phyloP scores from a whole-genome alignment of 1,140 invertebrate genomes.

The Pteromalus puparum region DNA sequence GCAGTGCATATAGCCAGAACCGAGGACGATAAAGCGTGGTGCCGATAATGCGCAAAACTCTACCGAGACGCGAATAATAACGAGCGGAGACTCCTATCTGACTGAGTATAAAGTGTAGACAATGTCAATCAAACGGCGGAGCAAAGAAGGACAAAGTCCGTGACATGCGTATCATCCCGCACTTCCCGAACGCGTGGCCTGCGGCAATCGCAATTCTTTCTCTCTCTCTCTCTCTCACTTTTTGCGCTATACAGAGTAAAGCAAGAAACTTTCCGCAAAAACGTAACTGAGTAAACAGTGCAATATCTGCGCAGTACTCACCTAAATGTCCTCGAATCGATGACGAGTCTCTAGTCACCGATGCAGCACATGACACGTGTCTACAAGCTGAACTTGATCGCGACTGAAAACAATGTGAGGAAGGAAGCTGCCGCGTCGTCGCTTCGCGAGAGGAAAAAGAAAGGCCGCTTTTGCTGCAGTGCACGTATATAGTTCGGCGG shows the following conservation, averaged over 20 bases:
- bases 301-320: no score
- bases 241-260: no score
- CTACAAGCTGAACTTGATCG: no score
- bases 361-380: no score
- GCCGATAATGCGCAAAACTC: neutral
- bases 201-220: neutral
- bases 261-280: no score
- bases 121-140: neutral
- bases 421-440: neutral
- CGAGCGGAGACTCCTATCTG: neutral
- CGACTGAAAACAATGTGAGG: neutral
- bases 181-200: neutral
- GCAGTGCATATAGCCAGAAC: no score
- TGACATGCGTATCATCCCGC: neutral
- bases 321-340: no score
- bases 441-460: neutral
- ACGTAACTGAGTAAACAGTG: no score
- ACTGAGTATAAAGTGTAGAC: neutral
- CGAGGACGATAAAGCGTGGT: neutral
- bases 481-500: no score
- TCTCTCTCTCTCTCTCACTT: no score
- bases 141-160: neutral
- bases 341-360: no score
- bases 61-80: neutral
- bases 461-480: neutral